Base-by-base conservation (phyloP, 1,140 invertebrate genomes). In the Neodiprion lecontei region DNA sequence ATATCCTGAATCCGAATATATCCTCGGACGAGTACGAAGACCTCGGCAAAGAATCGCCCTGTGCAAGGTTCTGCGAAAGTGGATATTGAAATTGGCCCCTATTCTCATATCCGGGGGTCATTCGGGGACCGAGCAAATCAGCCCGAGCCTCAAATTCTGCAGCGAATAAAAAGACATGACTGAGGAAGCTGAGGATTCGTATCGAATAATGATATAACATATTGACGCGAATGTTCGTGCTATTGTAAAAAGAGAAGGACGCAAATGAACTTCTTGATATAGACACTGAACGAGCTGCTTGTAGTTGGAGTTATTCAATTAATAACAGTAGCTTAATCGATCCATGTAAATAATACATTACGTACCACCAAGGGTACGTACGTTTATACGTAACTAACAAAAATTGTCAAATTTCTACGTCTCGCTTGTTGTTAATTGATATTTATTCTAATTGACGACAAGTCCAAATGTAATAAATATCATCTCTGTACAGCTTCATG, bases 1-100 rank as follows among this genome's bases (percentile, higher is more conserved):
- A 69, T 21, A 69, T 69, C 23, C 40, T 69, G 67, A 61, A 61
- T 61, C 67, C 67, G 67, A 69, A 11, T 11, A 47, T 69, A 21
- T 69, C 67, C 12, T 69, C 67, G 40, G 67, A 69, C 40, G 67
- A 47, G 67, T 69, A 47, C 21, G 17, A 47, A 23, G 67, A 69
- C 11, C 21, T 23, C 67, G 23, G 40, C 11, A 47, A 69, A 69
- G 67, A 69, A 69, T 21, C 12, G 28, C 8, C 67, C 10, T 23
- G 11, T 21, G 21, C 21, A 14, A 69, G 40, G 21, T 69, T 69
- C 40, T 69, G 67, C 67, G 67, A 69, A 23, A 69, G 67, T 47
- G 67, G 67, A 69, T 47, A 69, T 47, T 69, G 67, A 69, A 69
- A 61, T 12, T 61, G 53, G n/a, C 53, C 11, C 3, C n/a, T 61